A percentile compares a stretch with the other conserved stretches of the same genome.
Evolutionary conservation across 2,888 invertebrate genomes (phyloP).

Genomic region (Flexamia atlantica): DNA sequence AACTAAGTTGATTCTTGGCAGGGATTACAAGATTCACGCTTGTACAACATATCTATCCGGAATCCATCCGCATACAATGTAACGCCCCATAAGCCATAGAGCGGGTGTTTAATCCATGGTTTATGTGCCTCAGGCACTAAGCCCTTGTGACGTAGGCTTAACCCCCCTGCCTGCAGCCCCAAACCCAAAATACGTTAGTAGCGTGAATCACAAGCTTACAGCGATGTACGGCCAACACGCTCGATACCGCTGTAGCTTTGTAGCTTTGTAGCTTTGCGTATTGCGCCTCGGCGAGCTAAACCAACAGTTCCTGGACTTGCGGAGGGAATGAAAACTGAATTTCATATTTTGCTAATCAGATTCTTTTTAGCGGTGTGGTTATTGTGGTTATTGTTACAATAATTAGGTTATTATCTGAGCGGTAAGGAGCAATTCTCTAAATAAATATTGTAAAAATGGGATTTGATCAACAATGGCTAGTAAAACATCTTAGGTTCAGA

Average conservation of each 20-base stretch:
- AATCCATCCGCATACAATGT: neutral
- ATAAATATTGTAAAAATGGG: no score
- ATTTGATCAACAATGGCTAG: no score
- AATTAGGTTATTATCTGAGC: no score
- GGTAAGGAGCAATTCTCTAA: no score
- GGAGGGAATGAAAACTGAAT: neutral
- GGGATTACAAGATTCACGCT: neutral
- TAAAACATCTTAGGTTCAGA: no score
- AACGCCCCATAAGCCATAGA: constrained; percentile 40
- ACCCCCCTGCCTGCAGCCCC: constrained; percentile 11
- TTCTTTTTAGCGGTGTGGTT: no score
- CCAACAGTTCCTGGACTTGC: neutral
- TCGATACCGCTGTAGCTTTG: neutral
- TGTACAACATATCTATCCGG: constrained; percentile 7
- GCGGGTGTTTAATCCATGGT: constrained; percentile 46
- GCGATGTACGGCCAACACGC: neutral
- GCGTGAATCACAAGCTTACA: constrained; percentile 15
- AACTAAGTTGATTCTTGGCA: no score
- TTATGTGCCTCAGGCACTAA: constrained; percentile 37
- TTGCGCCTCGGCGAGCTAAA: neutral
- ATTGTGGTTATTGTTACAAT: no score
- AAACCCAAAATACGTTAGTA: constrained; percentile 27
- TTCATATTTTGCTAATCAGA: no score
- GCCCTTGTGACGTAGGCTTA: neutral
- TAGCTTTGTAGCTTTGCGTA: neutral